Base-by-base conservation (phyloP, 92 coral and sea anemone genomes). In the Epizoanthus ramosus region DNA sequence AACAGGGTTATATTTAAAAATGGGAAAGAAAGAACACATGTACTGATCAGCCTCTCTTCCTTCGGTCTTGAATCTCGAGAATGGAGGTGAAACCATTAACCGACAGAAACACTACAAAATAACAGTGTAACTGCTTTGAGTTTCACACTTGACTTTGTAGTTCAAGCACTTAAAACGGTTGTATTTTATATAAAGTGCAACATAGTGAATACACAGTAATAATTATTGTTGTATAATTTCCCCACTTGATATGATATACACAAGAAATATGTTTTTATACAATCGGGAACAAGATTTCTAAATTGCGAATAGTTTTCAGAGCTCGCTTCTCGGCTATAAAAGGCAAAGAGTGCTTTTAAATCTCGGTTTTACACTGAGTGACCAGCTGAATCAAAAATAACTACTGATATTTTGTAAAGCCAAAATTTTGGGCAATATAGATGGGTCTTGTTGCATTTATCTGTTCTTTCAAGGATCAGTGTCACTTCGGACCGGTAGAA, bases 391-490 rank as follows among this genome's bases (percentile, higher is more conserved):
- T 28, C 50, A 16, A 13, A 33, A 66, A n/a, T 66, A 4, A 19
- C 45, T 16, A 19, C n/a, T 67, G 23, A 28, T 33, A 21, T 15
- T 15, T 18, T 67, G 47, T 33, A n/a, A 71, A 71, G 57, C 43
- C 6, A 19, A 4, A 47, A 41, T 41, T 45, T 45, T 23, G 21
- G 33, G 58, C 14, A 50, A 50, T 50, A 50, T 12, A 50, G 10
- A 50, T 10, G 54, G 54, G 54, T 50, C 54, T 50, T 50, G 54
- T 50, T 50, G 54, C 54, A 43, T 70, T 70, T 43, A 70, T 39
- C 54, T 70, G 57, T 70, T 70, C 52, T 50, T 70, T 70, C 56
- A 70, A 70, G 74, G 57, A 45, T 65, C 39, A 41, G 15, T 41
- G 75, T 47, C 75, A 71, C 54, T 71, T 47, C 18, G 58, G 41